Base-by-base conservation (phyloP, 2,113 vertebrate genomes). In the Pterocles gutturalis region DNA sequence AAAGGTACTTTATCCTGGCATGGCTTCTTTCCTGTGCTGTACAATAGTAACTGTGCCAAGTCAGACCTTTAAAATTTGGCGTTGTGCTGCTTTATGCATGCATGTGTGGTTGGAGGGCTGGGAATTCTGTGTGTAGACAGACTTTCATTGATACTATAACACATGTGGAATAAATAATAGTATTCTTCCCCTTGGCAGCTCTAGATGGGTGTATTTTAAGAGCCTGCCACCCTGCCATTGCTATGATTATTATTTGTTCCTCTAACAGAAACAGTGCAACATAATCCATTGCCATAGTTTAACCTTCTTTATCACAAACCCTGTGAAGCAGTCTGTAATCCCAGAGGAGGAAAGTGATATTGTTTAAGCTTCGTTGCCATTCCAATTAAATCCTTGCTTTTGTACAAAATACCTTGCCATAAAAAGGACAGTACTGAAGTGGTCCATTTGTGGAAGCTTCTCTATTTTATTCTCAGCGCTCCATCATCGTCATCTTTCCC, bases 221-320 rank as follows among this genome's bases (percentile, higher is more conserved):
- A 93, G 95, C 60, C 84, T 87, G 65, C 83, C 86, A 84, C 86
- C 65, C 90, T 93, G 89, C 86, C 92, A 85, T 87, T 73, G 81
- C 96, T 77, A 31, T 94, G 89, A 95, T 96, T 95, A 94, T 96
- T 95, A 87, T 96, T 95, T 97, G 75, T 95, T 94, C 73, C 62
- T 95, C 58, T 85, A 72, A 73, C 70, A 94, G 73, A 93, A 96
- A 65, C 69, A 54, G 77, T 76, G 73, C 69, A 61, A 67, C 69
- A 61, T 89, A 96, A 96, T 97, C 95, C 94, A 97, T 96, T 96
- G 93, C 93, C 89, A 58, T 73, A 96, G 95, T 96, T 96, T 96
- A 97, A 94, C 95, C 93, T 97, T 55, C 71, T 96, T 96, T 96
- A 83, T 96, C 91, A 55, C 77, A 94, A 94, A 55, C 91, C 83